Evolutionary conservation across 1,140 invertebrate species (phyloP).

Genomic region (Nephila pilipes): DNA sequence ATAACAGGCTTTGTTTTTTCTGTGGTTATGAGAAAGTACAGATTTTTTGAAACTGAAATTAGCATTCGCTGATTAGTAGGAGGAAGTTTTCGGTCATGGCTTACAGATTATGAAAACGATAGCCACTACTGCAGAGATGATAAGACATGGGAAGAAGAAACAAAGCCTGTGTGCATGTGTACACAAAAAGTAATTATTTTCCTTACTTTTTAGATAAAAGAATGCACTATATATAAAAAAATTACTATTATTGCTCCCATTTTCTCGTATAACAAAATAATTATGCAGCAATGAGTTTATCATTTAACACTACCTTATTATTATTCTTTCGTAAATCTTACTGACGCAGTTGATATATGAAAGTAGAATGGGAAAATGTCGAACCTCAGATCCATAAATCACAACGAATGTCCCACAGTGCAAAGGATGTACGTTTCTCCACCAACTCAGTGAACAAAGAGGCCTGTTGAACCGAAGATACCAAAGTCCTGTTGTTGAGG

Average conservation of each 20-base stretch:
- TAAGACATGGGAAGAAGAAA: background rate
- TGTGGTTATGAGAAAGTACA: background rate
- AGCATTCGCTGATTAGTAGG: conserved; percentile 1
- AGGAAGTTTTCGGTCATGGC: background rate
- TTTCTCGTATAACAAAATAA: no score
- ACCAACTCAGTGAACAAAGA: conserved; percentile 6
- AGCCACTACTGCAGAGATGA: conserved; percentile 1
- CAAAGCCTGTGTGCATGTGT: background rate
- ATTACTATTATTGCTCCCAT: no score
- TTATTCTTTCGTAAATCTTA: background rate
- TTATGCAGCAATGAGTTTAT: no score
- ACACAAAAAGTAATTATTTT: no score
- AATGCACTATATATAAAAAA: no score
- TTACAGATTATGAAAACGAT: background rate
- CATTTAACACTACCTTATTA: no score
- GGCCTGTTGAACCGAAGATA: background rate
- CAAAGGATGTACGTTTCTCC: background rate
- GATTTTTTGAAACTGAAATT: background rate
- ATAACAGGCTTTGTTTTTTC: conserved; percentile 12
- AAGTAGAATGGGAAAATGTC: background rate
- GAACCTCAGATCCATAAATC: background rate
- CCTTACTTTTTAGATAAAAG: no score
- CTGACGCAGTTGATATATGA: background rate
- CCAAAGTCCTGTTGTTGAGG: background rate
- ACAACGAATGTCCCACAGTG: background rate